These are phyloP conservation scores for Ceyx margarethae DNA, from an alignment of 2,113 vertebrate genomes.

Conservation along the genomic window DNA sequence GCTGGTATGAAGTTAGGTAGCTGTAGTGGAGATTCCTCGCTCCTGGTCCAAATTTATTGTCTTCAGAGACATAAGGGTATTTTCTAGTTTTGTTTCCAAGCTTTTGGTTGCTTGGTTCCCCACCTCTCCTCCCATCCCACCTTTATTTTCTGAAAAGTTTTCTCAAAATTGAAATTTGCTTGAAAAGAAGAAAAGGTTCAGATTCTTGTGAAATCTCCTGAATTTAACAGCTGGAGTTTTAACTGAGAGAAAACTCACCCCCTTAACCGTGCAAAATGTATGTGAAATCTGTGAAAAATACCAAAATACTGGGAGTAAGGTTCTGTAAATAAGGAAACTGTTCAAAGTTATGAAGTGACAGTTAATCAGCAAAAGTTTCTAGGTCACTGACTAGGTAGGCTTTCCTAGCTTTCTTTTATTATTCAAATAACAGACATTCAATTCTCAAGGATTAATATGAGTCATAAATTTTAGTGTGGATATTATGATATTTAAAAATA, in stretches of 20 bases:
- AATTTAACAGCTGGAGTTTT: background rate
- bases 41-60: background rate
- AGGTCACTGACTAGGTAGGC: background rate
- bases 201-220: background rate
- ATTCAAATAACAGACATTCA: background rate
- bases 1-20: background rate
- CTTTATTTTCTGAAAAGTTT: background rate
- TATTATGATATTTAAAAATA: background rate
- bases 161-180: background rate
- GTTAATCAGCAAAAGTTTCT: background rate
- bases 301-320: background rate
- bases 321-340: background rate
- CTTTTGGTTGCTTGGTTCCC: background rate
- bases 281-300: background rate
- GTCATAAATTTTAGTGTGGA: background rate
- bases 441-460: rapidly evolving
- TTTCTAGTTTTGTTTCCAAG: background rate
- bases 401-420: background rate
- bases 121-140: too few relatives aligned
- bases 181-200: background rate
- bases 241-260: rapidly evolving
- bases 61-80: background rate
- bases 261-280: background rate
- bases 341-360: background rate
- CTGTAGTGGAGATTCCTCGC: background rate